A percentile compares a stretch with the other conserved stretches of the same genome.
Evolutionary conservation across 2,888 invertebrate genomes (phyloP).

Genomic region (Agrenia bidenticulata): DNA sequence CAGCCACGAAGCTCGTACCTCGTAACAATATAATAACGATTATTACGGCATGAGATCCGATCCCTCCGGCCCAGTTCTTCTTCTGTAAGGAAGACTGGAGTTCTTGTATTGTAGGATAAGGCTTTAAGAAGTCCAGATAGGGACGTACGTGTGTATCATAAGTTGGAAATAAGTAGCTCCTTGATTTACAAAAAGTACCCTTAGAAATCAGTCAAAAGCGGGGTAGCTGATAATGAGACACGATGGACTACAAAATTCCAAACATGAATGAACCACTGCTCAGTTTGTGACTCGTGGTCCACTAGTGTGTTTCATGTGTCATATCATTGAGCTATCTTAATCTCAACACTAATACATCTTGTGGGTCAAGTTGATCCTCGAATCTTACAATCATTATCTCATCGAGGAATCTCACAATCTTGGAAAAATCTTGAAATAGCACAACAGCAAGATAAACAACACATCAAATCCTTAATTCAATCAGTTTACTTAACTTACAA

Average conservation of each 20-base stretch:
- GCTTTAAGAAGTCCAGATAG: no score
- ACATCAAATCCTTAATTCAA: no score
- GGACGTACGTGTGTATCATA: no score
- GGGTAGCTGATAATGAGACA: not conserved
- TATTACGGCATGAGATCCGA: not conserved
- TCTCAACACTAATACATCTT: not conserved
- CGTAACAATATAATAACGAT: conserved; percentile 6
- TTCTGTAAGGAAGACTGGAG: not conserved
- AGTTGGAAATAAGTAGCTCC: not conserved
- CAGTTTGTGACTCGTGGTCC: conserved; percentile 47
- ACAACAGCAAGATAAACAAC: no score
- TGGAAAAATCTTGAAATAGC: no score
- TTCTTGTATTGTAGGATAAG: no score
- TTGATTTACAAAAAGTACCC: conserved; percentile 9
- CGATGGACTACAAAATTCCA: conserved; percentile 29
- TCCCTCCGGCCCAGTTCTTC: conserved; percentile 14
- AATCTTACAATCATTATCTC: not conserved
- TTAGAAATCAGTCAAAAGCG: not conserved
- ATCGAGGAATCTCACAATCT: not conserved
- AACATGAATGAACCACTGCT: conserved; percentile 49
- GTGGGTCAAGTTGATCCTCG: conserved; percentile 4
- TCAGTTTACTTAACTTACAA: no score
- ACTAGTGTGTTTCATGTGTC: conserved; percentile 1
- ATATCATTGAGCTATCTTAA: not conserved
- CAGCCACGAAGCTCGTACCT: not conserved